Conservation (phyloP, 1,140 invertebrate genomes). For the Trachymyrmex septentrionalis region DNA sequence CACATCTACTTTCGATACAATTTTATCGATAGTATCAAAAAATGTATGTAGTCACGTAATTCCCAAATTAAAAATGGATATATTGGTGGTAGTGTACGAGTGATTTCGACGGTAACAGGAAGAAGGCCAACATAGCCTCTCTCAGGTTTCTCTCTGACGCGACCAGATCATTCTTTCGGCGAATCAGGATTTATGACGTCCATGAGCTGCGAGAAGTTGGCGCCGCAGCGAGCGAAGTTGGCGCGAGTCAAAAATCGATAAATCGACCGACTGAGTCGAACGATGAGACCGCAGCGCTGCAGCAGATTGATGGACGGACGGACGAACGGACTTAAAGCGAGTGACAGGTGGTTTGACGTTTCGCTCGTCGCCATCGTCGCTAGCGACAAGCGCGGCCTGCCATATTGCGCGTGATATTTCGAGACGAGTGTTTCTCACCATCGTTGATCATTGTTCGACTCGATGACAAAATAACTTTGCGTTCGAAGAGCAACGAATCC, state of each 20-base stretch:
- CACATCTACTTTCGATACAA: too few relatives aligned
- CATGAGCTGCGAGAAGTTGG: background rate
- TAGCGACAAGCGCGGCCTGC: slow-evolving; percentile 78
- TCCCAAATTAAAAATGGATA: too few relatives aligned
- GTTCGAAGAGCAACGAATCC: slow-evolving; percentile 3
- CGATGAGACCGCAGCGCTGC: too few relatives aligned
- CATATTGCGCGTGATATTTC: slow-evolving; percentile 81
- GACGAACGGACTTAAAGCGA: background rate
- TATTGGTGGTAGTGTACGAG: too few relatives aligned
- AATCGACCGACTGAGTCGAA: too few relatives aligned
- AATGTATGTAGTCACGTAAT: too few relatives aligned
- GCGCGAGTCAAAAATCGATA: too few relatives aligned
- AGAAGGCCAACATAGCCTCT: too few relatives aligned
- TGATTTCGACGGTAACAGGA: too few relatives aligned
- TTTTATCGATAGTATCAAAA: too few relatives aligned
- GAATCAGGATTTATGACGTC: background rate
- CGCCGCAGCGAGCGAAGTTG: background rate
- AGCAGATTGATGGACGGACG: background rate
- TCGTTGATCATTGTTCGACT: slow-evolving; percentile 24
- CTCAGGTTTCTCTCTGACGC: too few relatives aligned
- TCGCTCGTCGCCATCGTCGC: slow-evolving; percentile 79
- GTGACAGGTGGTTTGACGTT: slow-evolving; percentile 85
- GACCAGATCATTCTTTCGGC: background rate
- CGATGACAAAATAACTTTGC: slow-evolving; percentile 65
- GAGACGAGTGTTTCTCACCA: slow-evolving; percentile 59